Evolutionary conservation across 1,140 invertebrate species (phyloP), one percentile per base, ranked within the genome.

Genomic region (Paralvinella palmiformis): DNA sequence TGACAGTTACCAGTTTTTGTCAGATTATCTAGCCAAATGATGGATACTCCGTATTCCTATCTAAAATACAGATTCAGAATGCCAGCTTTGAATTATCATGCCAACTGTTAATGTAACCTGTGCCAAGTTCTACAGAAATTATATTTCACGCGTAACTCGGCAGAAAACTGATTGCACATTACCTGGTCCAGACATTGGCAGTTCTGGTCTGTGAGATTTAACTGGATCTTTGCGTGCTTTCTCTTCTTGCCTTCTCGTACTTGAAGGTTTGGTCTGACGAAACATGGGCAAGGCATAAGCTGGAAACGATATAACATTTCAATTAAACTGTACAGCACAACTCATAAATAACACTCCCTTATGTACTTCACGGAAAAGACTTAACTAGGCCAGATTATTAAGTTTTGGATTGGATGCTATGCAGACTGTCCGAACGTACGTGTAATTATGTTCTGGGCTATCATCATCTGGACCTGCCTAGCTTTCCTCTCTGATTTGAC

Each of bases 261-360:
- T 94, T 68, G 91, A 89, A 15, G 93, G 85, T 72, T 92, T 86
- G 68, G 96, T 91, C 79, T 96, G 91, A 62, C 93, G 86, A 79
- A 98, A 99, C 78, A 99, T 83, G 0, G 96, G 96, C 59, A 99
- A 81, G 0, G 96, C 92, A 77, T 98, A 94, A 0, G 96, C 81
- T 84, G 74, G 58, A 22, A 29, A 52, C 48, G n/a, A 29, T n/a
- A 52, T 29, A 24, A 48, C 44, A 48, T 27, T 13, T n/a, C n/a
- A n/a, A n/a, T n/a, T n/a, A n/a, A n/a, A n/a, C n/a, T n/a, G n/a
- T n/a, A n/a, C n/a, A n/a, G n/a, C n/a, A n/a, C n/a, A n/a, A n/a
- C n/a, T n/a, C 45, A 15, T 7, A n/a, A 1, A 50, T 24, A 50
- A 50, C 45, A 50, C 17, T 50, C 17, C 20, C 6, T n/a, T n/a